Base-by-base conservation (phyloP, 2,888 invertebrate genomes). In the Sussaba pulchella region DNA sequence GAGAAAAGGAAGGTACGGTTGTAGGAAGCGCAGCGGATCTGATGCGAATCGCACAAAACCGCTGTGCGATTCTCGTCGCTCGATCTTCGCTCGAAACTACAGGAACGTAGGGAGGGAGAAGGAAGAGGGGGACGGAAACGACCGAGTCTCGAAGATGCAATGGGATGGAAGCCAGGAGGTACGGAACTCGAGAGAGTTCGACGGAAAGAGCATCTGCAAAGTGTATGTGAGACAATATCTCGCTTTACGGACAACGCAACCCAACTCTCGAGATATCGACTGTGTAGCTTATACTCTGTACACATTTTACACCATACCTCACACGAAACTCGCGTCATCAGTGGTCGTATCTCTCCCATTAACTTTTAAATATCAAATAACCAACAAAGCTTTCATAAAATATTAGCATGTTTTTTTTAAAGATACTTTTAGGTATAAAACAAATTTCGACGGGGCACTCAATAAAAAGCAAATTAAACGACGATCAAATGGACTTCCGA, bases 111-210 rank as follows among this genome's bases (percentile, higher is more conserved):
- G 50, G 61, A 24, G 79, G 41, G 66, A 63, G 36, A 45, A 41
- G 66, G 61, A 21, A 45, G 52, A 70, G 54, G 57, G 36, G 57
- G 36, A 70, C 21, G 66, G 73, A 77, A 63, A 64, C 54, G 43
- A 41, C 26, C 59, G 70, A 76, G 71, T 67, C 67, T 72, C 31
- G 79, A 67, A 76, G 74, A 66, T 31, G 70, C 78, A 47, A 78
- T 78, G 81, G 69, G 73, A 81, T 71, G 66, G 47, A 78, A 81
- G 78, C 71, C 78, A 75, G 71, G 39, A 73, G 73, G 61, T 57
- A 70, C 54, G 47, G 63, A 69, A 73, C 64, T 31, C 57, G 70
- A 43, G 26, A 80, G 66, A 80, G 61, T 80, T 71, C 57, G 50
- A 71, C 54, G 70, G 52, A 52, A 52, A 81, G 69, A 76, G 63